A percentile compares a stretch with the other conserved stretches of the same genome.
Evolutionary conservation across 2,113 vertebrate genomes (phyloP).

Genomic region (Macaca nemestrina): DNA sequence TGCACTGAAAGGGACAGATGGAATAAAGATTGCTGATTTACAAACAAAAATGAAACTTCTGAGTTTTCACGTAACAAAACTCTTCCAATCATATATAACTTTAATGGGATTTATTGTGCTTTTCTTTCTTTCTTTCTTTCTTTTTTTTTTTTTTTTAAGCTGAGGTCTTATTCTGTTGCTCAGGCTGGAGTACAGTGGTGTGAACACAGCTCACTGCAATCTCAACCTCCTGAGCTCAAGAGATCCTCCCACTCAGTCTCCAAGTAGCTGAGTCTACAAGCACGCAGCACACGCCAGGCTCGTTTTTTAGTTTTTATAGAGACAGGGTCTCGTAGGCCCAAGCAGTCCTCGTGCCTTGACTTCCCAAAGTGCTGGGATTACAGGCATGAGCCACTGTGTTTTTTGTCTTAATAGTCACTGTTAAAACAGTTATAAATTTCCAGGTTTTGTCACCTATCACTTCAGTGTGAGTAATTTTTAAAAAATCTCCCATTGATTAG

Average conservation of each 20-base stretch:
- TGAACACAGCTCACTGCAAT: no score
- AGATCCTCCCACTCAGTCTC: no score
- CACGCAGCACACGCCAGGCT: no score
- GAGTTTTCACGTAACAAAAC: constrained; percentile 16
- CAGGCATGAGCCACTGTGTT: no score
- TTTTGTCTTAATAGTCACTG: neutral
- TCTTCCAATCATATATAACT: neutral
- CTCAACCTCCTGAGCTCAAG: no score
- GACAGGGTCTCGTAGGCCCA: no score
- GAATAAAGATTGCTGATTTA: neutral
- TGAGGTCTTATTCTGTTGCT: no score
- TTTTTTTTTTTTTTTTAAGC: no score
- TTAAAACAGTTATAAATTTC: constrained; percentile 19
- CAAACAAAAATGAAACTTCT: neutral
- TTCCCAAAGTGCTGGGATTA: no score
- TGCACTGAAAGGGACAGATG: neutral
- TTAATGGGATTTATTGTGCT: neutral
- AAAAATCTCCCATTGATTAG: constrained; percentile 4
- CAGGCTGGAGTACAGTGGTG: no score
- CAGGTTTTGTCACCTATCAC: neutral
- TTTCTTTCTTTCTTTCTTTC: neutral
- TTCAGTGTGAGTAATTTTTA: neutral
- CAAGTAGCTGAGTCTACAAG: no score
- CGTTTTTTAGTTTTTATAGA: no score
- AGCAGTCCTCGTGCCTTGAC: neutral